Conservation (phyloP, 2,888 invertebrate species). For the Cephus pygmeus region DNA sequence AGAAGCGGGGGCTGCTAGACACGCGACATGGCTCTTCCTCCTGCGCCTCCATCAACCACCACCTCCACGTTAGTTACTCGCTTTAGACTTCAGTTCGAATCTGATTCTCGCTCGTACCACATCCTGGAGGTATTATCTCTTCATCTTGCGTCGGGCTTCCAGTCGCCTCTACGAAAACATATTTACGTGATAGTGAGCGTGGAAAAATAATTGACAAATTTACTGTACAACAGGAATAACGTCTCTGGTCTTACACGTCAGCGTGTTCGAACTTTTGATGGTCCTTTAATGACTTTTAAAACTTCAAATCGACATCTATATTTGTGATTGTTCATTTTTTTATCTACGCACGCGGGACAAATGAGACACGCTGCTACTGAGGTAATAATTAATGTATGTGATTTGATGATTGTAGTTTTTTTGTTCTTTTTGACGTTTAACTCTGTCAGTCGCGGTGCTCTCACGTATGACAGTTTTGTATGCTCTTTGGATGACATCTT, state of each 20-base stretch:
- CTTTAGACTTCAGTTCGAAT: constrained; percentile 31
- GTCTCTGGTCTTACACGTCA: background rate
- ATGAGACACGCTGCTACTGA: constrained; percentile 53
- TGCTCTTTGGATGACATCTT: background rate
- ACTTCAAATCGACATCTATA: background rate
- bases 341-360: constrained; percentile 15
- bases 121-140: constrained; percentile 18
- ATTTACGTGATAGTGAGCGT: background rate
- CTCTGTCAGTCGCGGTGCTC: background rate
- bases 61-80: background rate
- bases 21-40: constrained; percentile 2
- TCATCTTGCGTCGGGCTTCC: background rate
- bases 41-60: background rate
- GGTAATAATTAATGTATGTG: constrained; percentile 31
- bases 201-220: background rate
- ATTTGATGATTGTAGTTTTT: background rate
- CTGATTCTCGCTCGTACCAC: constrained; percentile 28
- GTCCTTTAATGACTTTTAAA: background rate
- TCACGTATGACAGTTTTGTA: background rate
- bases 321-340: background rate
- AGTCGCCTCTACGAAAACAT: background rate
- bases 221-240: background rate
- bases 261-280: background rate
- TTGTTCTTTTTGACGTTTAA: constrained; percentile 7
- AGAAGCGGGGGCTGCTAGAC: constrained; percentile 13